Conservation (phyloP, 2,888 invertebrate genomes). For the Sphinx pinastri region DNA sequence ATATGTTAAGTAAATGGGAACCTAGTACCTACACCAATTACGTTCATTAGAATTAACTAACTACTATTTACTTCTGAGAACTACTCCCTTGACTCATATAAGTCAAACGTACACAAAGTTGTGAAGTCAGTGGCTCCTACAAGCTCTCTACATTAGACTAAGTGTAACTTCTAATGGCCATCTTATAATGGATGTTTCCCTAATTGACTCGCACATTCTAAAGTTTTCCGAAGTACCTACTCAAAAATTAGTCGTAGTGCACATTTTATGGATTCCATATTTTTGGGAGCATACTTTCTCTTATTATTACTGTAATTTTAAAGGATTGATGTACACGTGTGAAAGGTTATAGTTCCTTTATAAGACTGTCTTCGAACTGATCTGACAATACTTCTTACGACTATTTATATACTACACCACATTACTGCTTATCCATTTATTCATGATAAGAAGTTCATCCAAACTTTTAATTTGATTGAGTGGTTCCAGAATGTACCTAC, state of each 20-base stretch:
- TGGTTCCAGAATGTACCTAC: too few relatives aligned
- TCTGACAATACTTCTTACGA: too few relatives aligned
- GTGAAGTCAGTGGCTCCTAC: constrained; percentile 15
- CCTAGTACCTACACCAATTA: not conserved
- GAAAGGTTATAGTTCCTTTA: too few relatives aligned
- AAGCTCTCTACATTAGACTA: constrained; percentile 21
- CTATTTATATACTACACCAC: too few relatives aligned
- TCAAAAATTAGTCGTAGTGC: not conserved
- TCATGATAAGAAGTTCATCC: too few relatives aligned
- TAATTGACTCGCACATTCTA: not conserved
- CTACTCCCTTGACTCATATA: constrained; percentile 23
- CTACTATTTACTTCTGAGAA: not conserved
- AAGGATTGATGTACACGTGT: too few relatives aligned
- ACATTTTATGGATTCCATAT: not conserved
- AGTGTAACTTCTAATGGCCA: constrained; percentile 7
- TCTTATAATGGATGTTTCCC: constrained; percentile 7
- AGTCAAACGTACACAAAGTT: constrained; percentile 27
- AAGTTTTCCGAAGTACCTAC: not conserved
- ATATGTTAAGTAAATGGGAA: not conserved
- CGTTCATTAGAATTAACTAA: not conserved
- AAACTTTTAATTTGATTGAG: too few relatives aligned
- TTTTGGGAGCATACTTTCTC: too few relatives aligned
- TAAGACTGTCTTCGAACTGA: too few relatives aligned
- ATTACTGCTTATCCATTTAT: too few relatives aligned
- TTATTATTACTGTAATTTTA: too few relatives aligned